Percentiles rank a stretch among this genome's conserved stretches.
phyloP scores from a whole-genome alignment of 1,140 invertebrate genomes.

The Drosophila ficusphila region DNA sequence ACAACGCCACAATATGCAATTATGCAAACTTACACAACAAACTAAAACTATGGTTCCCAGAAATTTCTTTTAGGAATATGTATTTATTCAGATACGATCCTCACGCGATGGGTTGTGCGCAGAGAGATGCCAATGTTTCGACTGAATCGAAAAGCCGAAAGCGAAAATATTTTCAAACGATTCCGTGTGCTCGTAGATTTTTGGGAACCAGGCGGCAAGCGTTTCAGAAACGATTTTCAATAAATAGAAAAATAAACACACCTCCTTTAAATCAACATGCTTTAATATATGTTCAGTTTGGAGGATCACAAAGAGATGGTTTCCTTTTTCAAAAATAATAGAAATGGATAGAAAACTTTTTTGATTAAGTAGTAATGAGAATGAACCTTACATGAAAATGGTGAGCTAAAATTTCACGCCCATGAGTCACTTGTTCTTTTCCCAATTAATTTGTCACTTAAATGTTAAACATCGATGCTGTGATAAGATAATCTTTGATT shows the following conservation, averaged over 20 bases:
- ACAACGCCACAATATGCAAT: conserved; percentile 26
- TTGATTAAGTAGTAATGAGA: too few species aligned
- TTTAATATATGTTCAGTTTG: too few species aligned
- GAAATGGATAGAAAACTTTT: too few species aligned
- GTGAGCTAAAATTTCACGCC: neutral
- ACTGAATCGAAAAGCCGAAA: conserved; percentile 61
- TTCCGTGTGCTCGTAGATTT: conserved; percentile 32
- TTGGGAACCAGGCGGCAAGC: conserved; percentile 51
- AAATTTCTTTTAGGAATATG: neutral
- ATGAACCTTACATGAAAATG: too few species aligned
- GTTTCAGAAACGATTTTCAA: conserved; percentile 24
- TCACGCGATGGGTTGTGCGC: conserved; percentile 28
- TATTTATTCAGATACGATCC: neutral
- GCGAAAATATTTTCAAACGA: conserved; percentile 71
- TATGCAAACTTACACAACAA: conserved; percentile 65
- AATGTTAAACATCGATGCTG: conserved; percentile 5
- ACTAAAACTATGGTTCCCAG: conserved; percentile 1
- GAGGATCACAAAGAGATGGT: too few species aligned
- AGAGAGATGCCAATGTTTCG: conserved; percentile 54
- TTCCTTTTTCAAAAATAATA: too few species aligned
- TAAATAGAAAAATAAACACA: too few species aligned
- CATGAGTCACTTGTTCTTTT: neutral
- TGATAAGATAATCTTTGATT: conserved; percentile 35
- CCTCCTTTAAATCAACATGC: too few species aligned
- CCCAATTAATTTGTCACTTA: conserved; percentile 19